Conservation (phyloP, 2,888 invertebrate species). For the Spisula subtruncata region DNA sequence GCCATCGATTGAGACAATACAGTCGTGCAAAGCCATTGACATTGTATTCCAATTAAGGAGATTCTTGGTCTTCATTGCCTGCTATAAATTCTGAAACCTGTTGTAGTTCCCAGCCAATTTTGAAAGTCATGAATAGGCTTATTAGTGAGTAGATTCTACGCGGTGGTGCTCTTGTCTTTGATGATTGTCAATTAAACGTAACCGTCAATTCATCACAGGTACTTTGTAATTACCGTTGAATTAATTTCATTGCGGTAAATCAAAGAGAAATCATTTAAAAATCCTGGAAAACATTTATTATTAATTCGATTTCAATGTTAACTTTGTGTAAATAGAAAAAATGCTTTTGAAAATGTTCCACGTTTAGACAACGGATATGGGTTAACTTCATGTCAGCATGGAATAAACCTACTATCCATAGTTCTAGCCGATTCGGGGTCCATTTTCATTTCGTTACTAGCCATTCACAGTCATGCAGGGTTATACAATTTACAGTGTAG, state of each 20-base stretch:
- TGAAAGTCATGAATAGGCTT: constrained; percentile 58
- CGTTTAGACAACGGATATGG: neutral
- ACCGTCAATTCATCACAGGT: neutral
- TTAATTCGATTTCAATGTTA: neutral
- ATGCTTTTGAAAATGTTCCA: neutral
- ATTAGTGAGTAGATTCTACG: constrained; percentile 42
- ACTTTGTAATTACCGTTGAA: neutral
- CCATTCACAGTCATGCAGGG: too few relatives aligned
- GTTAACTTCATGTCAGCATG: neutral
- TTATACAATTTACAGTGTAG: too few relatives aligned
- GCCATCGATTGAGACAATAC: constrained; percentile 52
- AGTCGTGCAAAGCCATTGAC: constrained; percentile 58
- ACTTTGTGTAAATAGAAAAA: neutral
- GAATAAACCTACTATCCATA: neutral
- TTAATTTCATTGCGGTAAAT: constrained; percentile 1
- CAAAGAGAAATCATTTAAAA: neutral
- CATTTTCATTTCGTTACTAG: too few relatives aligned
- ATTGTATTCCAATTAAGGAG: constrained; percentile 50
- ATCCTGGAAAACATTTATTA: neutral
- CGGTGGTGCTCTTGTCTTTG: constrained; percentile 35
- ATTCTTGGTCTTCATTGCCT: constrained; percentile 29
- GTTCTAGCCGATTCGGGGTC: too few relatives aligned
- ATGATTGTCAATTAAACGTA: constrained; percentile 46
- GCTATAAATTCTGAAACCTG: constrained; percentile 56
- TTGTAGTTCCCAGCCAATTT: constrained; percentile 56